These are phyloP conservation scores for Toxotes chatareus DNA, from an alignment of 2,113 vertebrate genomes.

Conservation along the genomic window DNA sequence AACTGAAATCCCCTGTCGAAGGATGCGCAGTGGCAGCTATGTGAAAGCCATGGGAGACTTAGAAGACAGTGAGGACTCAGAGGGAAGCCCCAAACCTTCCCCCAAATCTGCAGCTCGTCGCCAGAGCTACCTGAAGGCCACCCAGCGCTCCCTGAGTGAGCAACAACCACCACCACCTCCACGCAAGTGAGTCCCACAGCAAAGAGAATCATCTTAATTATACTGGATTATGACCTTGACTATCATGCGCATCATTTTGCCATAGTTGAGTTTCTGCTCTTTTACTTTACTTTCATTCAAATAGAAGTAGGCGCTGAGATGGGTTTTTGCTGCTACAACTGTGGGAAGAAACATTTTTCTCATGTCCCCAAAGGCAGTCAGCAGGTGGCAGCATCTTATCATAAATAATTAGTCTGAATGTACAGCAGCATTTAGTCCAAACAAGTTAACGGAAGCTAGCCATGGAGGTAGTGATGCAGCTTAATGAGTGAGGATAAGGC, in stretches of 20 bases:
- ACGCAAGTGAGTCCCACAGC: conserved; percentile 86
- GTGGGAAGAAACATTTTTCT: conserved; percentile 2
- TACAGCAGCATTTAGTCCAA: conserved; percentile 1
- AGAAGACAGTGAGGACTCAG: conserved; percentile 94
- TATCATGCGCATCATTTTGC: conserved; percentile 36
- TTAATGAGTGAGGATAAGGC: neutral
- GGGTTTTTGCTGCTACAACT: neutral
- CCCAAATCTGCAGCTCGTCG: conserved; percentile 95
- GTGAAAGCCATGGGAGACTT: conserved; percentile 98
- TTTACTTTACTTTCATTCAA: conserved; percentile 38
- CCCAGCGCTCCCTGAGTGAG: conserved; percentile 96
- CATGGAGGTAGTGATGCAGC: neutral
- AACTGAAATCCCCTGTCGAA: conserved; percentile 93
- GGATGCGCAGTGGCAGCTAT: conserved; percentile 99
- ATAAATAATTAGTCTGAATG: conserved; percentile 11
- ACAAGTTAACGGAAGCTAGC: neutral
- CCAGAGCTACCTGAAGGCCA: conserved; percentile 99
- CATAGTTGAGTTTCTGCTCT: conserved; percentile 31
- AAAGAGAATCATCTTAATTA: neutral
- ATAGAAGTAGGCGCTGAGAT: neutral
- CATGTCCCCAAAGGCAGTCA: conserved; percentile 58
- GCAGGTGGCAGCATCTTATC: conserved; percentile 77
- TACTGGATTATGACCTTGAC: conserved; percentile 3
- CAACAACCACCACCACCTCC: conserved; percentile 89
- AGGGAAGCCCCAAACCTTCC: conserved; percentile 96